Conservation (phyloP, 2,888 invertebrate species). For the Pseudeuparius sepicola region DNA sequence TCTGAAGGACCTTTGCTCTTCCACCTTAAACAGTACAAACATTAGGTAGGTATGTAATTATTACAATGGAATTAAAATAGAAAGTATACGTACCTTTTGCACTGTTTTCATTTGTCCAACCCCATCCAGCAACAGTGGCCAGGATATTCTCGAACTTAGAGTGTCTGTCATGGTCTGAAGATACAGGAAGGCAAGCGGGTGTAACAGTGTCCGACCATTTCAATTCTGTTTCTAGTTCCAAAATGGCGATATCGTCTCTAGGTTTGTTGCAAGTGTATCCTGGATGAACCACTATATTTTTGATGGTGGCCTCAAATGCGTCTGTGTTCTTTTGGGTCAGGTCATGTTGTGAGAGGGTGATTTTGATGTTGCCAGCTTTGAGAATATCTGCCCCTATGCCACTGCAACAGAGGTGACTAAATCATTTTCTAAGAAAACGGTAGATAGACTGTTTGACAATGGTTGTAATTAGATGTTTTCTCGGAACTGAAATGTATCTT, state of each 20-base stretch:
- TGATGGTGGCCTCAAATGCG: conserved; percentile 40
- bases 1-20: conserved; percentile 64
- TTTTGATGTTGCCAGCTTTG: conserved; percentile 52
- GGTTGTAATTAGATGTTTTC: too few species aligned
- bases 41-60: conserved; percentile 3
- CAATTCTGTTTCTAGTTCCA: conserved; percentile 56
- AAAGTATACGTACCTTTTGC: conserved; percentile 43
- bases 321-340: conserved; percentile 47
- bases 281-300: conserved; percentile 60
- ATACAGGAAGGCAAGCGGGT: conserved; percentile 68
- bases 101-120: conserved; percentile 69
- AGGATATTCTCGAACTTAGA: conserved; percentile 45
- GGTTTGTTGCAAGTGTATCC: conserved; percentile 56
- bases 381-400: conserved; percentile 53
- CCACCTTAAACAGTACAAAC: conserved; percentile 40
- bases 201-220: conserved; percentile 58
- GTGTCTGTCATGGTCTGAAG: conserved; percentile 39
- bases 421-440: too few species aligned
- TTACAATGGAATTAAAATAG: conserved; percentile 5
- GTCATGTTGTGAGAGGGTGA: conserved; percentile 62
- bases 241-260: conserved; percentile 62
- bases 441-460: too few species aligned
- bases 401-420: too few species aligned
- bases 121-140: conserved; percentile 79
- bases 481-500: too few species aligned